Conservation (phyloP, 2,113 vertebrate species). For the Pseudopodoces humilis region DNA sequence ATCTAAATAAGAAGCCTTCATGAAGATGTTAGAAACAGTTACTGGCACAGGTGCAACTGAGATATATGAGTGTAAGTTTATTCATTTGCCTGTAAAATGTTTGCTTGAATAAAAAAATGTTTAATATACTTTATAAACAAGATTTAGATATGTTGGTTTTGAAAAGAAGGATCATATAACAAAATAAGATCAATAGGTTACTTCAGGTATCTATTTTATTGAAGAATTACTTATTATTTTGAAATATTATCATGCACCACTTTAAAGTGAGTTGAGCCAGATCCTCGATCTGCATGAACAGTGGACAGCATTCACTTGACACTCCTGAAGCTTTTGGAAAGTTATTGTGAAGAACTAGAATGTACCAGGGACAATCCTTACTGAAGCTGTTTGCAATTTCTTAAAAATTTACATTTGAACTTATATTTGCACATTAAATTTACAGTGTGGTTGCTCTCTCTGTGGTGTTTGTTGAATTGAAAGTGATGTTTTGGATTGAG, state of each 20-base stretch:
- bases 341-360: background rate
- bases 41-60: background rate
- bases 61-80: background rate
- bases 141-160: background rate
- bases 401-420: background rate
- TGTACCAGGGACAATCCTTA: background rate
- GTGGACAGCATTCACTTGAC: background rate
- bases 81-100: slow-evolving; percentile 10
- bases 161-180: slow-evolving; percentile 14
- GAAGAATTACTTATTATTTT: slow-evolving; percentile 13
- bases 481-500: background rate
- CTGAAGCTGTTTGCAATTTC: background rate
- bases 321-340: background rate
- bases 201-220: slow-evolving; percentile 18
- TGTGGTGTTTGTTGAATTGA: background rate
- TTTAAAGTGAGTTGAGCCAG: background rate
- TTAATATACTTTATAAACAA: background rate
- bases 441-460: background rate
- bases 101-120: background rate
- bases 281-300: background rate
- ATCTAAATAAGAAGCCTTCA: slow-evolving; percentile 5
- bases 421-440: background rate
- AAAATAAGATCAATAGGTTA: slow-evolving; percentile 2
- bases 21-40: background rate
- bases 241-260: background rate